phyloP scores from a whole-genome alignment of 2,797 vertebrate species.

The Champsocephalus esox region DNA sequence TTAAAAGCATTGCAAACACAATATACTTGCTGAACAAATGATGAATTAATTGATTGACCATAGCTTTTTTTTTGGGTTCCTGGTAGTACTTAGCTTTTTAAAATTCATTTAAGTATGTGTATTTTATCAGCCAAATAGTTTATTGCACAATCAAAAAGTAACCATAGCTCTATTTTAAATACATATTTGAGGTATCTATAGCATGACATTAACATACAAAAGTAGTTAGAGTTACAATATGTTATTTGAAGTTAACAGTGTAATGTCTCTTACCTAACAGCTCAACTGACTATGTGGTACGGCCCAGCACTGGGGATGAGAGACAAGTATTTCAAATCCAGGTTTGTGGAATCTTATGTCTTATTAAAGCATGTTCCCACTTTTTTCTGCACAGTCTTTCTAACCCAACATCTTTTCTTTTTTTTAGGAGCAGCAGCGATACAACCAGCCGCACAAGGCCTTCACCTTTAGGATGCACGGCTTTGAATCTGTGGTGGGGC shows the following conservation, averaged over 20 bases:
- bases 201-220: not conserved
- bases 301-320: slow-evolving; percentile 97
- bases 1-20: not conserved
- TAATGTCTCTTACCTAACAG: slow-evolving; percentile 77
- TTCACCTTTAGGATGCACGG: slow-evolving; percentile 99
- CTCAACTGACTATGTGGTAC: slow-evolving; percentile 97
- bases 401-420: not conserved
- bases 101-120: not conserved
- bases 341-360: slow-evolving; percentile 79
- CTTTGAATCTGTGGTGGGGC: slow-evolving; percentile 97
- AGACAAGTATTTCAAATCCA: slow-evolving; percentile 97
- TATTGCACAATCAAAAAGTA: not conserved
- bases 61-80: not conserved
- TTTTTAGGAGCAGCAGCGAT: slow-evolving; percentile 93
- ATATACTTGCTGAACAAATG: not conserved
- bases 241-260: slow-evolving; percentile 9
- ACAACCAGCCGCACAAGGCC: slow-evolving; percentile 98
- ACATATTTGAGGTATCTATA: not conserved
- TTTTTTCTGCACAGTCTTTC: not conserved
- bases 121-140: not conserved
- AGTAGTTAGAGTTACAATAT: not conserved
- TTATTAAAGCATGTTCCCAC: not conserved
- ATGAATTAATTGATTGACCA: fast-evolving
- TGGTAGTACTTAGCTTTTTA: not conserved
- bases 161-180: not conserved